Evolutionary conservation across 2,113 vertebrate species (phyloP), one percentile per base, ranked within the genome.

Genomic region (Callorhinus ursinus): DNA sequence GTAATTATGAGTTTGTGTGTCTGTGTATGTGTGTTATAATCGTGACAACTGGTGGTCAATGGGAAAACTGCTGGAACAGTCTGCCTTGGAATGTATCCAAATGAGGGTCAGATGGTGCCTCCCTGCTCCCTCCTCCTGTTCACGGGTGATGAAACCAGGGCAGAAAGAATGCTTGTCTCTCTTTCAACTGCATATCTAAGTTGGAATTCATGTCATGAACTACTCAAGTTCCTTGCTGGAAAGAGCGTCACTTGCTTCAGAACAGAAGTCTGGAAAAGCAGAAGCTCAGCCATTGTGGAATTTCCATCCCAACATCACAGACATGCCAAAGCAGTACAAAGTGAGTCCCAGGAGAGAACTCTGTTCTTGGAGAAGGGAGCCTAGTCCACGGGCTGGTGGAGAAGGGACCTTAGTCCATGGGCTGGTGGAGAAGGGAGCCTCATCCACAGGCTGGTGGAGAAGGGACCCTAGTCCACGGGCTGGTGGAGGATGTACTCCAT

Each of bases 1-100:
- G 57, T 90, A 93, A 87, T 53, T 87, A 0, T 19, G 26, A 77
- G 59, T 96, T 80, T 95, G 31, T 96, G 12, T 84, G 63, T 96
- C 14, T 95, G 11, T 57, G 36, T 84, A 92, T 94, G 80, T 87
- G 46, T 97, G 92, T 72, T 97, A 51, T 95, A 98, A 98, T 97
- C 98, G 96, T 98, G 96, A 98, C 90, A 96, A 98, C 90, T 97
- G 85, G 84, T 97, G 97, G 93, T 90, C 93, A 98, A 46, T 83
- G 18, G 84, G 92, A 88, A 97, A 98, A 96, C 87, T 92, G 82
- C 0, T 8, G 74, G 33, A 51, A 0, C 0, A 94, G 61, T 81
- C 65, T 89, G 51, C 46, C 24, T 92, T 63, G 31, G 12, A 90
- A 85, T 85, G 36, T 46, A 49, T 87, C 2, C 59, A 90, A 88